These are phyloP conservation scores for Drosophila nigricruria DNA, from an alignment of 2,888 invertebrate genomes.

Conservation along the genomic window DNA sequence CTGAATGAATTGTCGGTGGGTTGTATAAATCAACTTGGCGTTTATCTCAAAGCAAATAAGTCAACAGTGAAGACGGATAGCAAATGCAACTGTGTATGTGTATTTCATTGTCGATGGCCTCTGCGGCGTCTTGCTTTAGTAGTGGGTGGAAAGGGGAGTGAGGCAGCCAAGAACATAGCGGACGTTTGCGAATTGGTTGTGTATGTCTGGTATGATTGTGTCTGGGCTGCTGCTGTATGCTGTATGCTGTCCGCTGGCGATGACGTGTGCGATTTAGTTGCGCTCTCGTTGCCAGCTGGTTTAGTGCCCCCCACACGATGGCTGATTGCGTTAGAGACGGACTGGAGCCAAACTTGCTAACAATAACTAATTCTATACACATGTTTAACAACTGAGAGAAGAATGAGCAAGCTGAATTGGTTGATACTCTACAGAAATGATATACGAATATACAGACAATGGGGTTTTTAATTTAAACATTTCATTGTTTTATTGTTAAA, in stretches of 20 bases:
- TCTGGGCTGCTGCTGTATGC: slow-evolving; percentile 7
- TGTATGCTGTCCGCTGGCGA: slow-evolving; percentile 36
- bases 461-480: neutral
- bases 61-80: slow-evolving; percentile 81
- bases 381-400: slow-evolving; percentile 26
- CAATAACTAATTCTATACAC: slow-evolving; percentile 58
- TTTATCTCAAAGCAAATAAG: slow-evolving; percentile 80
- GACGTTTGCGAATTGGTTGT: neutral
- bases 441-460: neutral
- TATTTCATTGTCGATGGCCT: slow-evolving; percentile 31
- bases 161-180: neutral
- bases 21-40: slow-evolving; percentile 80
- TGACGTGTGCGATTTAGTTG: slow-evolving; percentile 77
- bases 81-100: slow-evolving; percentile 58
- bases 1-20: slow-evolving; percentile 80
- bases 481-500: neutral
- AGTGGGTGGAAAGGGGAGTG: neutral
- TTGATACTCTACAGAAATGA: neutral
- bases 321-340: slow-evolving; percentile 39
- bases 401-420: too few relatives aligned
- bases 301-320: slow-evolving; percentile 2
- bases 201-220: neutral
- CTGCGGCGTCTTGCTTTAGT: slow-evolving; percentile 16
- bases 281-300: slow-evolving; percentile 51
- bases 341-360: slow-evolving; percentile 45